Evolutionary conservation across 2,113 vertebrate genomes (phyloP), one percentile per base, ranked within the genome.

Genomic region (Prunella fulvescens): DNA sequence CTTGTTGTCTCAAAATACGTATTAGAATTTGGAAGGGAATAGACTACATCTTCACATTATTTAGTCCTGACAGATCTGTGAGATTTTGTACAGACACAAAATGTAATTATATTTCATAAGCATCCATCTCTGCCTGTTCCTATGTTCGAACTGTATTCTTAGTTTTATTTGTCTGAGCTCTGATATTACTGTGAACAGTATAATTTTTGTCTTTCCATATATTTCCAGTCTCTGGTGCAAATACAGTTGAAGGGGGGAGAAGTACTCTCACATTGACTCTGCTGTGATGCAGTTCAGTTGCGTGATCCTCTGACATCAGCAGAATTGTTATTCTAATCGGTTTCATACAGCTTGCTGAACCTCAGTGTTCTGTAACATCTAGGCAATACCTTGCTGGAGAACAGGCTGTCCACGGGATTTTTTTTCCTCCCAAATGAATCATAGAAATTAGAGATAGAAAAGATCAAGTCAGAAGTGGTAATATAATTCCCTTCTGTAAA

Each of bases 401-500:
- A 97, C 74, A 85, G 19, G 42, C 78, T 87, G 66, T 79, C 66
- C 11, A 3, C 24, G 45, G 61, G 73, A 50, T 29, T 65, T 81
- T 88, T 88, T 87, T 85, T 42, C 58, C 45, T 85, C 35, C 35
- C 45, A 91, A 91, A 95, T 89, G 61, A 76, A 89, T 95, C 57
- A 69, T 2, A 81, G 66, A 95, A 93, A 89, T 95, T 69, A 85
- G 81, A 97, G 66, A 89, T 61, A 76, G 87, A 57, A 81, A 79
- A 89, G 87, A 95, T 96, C 78, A 91, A 85, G 69, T 80, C 72
- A 67, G 62, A 85, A 85, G 53, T 25, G 58, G 58, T n/a, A 85
- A 91, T 85, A 69, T 93, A 97, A 97, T 91, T 91, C 78, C 89
- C 84, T 40, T 82, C 90, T 95, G 91, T 92, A 82, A 70, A 94